phyloP scores from a whole-genome alignment of 2,113 vertebrate genomes.

The Aphyosemion australe region DNA sequence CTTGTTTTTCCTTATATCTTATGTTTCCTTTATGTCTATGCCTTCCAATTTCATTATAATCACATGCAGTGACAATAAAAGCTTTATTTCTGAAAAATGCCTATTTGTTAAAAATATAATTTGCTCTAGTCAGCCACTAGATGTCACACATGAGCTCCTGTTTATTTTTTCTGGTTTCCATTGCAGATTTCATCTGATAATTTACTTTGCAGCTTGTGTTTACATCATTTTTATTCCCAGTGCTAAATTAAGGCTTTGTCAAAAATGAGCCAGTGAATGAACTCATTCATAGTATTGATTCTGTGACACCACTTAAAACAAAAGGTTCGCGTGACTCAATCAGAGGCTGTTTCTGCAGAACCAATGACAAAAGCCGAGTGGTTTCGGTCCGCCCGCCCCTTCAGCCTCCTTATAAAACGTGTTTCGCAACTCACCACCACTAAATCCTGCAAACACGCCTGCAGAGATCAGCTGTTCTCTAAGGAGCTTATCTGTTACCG shows the following conservation, averaged over 20 bases:
- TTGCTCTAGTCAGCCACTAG: conserved; percentile 36
- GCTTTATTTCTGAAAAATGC: too few species aligned
- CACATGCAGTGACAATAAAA: too few species aligned
- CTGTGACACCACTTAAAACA: conserved; percentile 8
- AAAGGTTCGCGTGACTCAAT: conserved; percentile 9
- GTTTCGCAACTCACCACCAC: conserved; percentile 38
- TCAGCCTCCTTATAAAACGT: conserved; percentile 38
- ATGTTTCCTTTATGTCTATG: too few species aligned
- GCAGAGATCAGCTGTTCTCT: neutral
- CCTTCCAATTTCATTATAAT: too few species aligned
- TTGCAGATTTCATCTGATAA: too few species aligned
- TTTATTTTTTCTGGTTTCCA: too few species aligned
- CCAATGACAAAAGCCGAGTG: conserved; percentile 27
- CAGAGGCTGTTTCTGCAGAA: conserved; percentile 2
- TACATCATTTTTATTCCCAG: too few species aligned
- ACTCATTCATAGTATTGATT: too few species aligned
- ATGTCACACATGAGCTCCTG: conserved; percentile 38
- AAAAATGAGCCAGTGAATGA: too few species aligned
- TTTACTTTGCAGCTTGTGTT: neutral
- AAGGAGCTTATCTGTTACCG: neutral
- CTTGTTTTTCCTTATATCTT: too few species aligned
- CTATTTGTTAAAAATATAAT: too few species aligned
- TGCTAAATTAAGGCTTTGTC: too few species aligned
- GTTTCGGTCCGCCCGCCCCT: conserved; percentile 60
- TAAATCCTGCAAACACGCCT: conserved; percentile 11